Evolutionary conservation across 2,888 invertebrate genomes (phyloP), one percentile per base, ranked within the genome.

Genomic region (Apoderus coryli): DNA sequence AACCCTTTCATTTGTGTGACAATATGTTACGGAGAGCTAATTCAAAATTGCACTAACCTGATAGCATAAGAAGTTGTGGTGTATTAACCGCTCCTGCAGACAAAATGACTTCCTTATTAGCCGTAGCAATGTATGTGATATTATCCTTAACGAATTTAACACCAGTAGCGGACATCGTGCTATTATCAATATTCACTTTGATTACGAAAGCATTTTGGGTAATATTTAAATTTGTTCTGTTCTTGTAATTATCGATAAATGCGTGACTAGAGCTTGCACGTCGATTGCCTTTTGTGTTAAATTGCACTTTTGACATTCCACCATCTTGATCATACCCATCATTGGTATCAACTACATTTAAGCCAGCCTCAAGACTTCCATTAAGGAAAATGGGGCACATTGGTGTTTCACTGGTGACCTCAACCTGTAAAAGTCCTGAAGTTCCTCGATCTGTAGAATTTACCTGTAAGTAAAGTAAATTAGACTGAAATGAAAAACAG

Each of bases 31-130:
- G n/a, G n/a, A n/a, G n/a, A n/a, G n/a, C n/a, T n/a, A n/a, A n/a
- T n/a, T n/a, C n/a, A n/a, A n/a, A n/a, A n/a, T n/a, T n/a, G n/a
- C n/a, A n/a, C n/a, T n/a, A n/a, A n/a, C n/a, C 89, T 0, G 86
- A 86, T 1, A 89, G 56, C 82, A 88, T 82, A 32, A 90, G 60
- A 29, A 90, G 57, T 48, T 89, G 88, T 0, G 37, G 37, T 10
- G 34, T 16, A 22, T 88, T 88, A 16, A 90, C 78, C 1, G 88
- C 74, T 0, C 90, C 89, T 0, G 84, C 86, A n/a, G 84, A 75
- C 16, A 90, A 51, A 25, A 89, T 78, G 0, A 90, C 69, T 53
- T 84, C 84, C 43, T 77, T 76, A 28, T 67, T 67, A 0, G 82
- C 84, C 31, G 67, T 61, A 1, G 75, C 72, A 1, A 67, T 60